A percentile compares a stretch with the other conserved stretches of the same genome.
Conservation (phyloP, 2,797 vertebrate species). For the Xerus rutilus region DNA sequence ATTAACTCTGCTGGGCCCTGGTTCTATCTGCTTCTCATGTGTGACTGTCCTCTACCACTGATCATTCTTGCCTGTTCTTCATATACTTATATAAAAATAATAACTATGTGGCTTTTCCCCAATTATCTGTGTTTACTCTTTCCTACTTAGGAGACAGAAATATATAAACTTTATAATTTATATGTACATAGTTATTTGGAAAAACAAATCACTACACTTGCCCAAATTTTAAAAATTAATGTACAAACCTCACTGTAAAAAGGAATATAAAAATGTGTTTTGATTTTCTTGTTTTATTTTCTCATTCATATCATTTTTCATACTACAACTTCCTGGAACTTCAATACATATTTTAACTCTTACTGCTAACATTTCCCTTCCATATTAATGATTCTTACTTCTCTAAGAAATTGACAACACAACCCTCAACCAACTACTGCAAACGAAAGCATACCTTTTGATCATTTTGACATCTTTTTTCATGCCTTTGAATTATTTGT, state of each 20-base stretch:
- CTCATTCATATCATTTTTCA: neutral
- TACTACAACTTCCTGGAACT: neutral
- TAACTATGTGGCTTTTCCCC: neutral
- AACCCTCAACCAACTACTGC: neutral
- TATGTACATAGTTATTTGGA: neutral
- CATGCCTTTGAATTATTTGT: neutral
- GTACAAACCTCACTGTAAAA: neutral
- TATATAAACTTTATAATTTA: neutral
- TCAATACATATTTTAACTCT: neutral
- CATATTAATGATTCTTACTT: neutral
- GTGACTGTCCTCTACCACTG: neutral
- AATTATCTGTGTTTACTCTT: neutral
- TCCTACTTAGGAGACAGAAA: neutral
- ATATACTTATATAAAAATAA: neutral
- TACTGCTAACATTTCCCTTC: neutral
- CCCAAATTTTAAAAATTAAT: neutral
- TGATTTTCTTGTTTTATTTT: constrained; percentile 12
- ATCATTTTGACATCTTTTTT: constrained; percentile 37
- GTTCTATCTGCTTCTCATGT: neutral
- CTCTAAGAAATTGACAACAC: neutral
- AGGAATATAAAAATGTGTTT: neutral
- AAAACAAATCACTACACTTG: neutral
- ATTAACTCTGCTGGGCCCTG: neutral
- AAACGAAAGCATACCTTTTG: neutral
- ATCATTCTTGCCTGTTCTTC: neutral